phyloP scores from a whole-genome alignment of 2,113 vertebrate species.

The Thunnus maccoyii region DNA sequence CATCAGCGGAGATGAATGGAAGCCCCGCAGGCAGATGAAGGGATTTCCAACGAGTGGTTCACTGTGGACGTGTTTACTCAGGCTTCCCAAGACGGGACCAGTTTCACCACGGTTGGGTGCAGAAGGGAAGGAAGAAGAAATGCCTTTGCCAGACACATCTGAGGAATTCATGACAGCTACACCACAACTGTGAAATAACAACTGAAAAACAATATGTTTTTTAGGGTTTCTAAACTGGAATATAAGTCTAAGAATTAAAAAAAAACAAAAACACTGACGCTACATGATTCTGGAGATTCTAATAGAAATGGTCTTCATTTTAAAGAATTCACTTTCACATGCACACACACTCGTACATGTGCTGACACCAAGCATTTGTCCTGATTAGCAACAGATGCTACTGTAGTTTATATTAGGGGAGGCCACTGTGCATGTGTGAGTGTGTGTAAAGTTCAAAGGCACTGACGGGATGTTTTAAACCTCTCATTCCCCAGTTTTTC shows the following conservation, averaged over 20 bases:
- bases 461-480: conserved; percentile 71
- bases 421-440: conserved; percentile 49
- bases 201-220: conserved; percentile 19
- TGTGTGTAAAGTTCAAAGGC: conserved; percentile 80
- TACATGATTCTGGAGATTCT: background rate
- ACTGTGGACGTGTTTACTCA: conserved; percentile 92
- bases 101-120: conserved; percentile 54
- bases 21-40: conserved; percentile 87
- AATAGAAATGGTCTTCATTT: conserved; percentile 8
- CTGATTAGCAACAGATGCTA: conserved; percentile 84
- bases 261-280: background rate
- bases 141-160: conserved; percentile 47
- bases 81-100: conserved; percentile 85
- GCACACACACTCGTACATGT: conserved; percentile 21
- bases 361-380: conserved; percentile 65
- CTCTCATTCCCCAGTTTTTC: conserved; percentile 67
- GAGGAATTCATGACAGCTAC: conserved; percentile 52
- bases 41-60: conserved; percentile 94
- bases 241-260: background rate
- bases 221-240: conserved; percentile 8
- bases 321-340: conserved; percentile 34
- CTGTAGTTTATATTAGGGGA: conserved; percentile 69
- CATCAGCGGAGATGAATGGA: conserved; percentile 88
- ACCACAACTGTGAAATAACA: conserved; percentile 58
- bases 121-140: conserved; percentile 55